phyloP scores from a whole-genome alignment of 2,797 vertebrate species.

The Mus minutoides region DNA sequence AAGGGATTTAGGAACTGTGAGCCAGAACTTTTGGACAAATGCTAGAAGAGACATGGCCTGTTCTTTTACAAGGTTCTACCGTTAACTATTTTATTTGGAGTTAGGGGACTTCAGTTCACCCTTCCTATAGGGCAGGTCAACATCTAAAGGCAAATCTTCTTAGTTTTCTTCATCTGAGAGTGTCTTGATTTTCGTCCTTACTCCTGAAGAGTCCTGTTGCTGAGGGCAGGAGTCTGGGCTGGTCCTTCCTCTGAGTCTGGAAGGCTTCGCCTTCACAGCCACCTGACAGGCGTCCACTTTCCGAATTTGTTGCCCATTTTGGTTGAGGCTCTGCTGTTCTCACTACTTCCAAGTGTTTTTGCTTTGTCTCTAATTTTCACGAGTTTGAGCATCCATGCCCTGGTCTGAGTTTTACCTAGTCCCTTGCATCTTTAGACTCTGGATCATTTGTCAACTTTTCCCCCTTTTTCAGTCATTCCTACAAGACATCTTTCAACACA shows the following conservation, averaged over 20 bases:
- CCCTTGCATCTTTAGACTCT: not conserved
- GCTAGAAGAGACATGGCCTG: not conserved
- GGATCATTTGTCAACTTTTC: not conserved
- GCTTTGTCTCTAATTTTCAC: not conserved
- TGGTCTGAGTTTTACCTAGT: not conserved
- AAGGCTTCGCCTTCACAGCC: not conserved
- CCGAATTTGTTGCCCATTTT: not conserved
- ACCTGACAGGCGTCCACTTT: not conserved
- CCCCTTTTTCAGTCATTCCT: conserved; percentile 10
- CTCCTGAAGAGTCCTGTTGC: not conserved
- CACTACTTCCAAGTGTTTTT: not conserved
- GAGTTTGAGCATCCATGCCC: not conserved
- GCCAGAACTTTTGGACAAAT: not conserved
- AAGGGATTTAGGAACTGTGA: not conserved
- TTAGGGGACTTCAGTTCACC: not conserved
- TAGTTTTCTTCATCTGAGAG: not conserved
- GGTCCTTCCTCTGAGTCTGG: not conserved
- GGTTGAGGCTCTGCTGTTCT: not conserved
- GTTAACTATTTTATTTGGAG: not conserved
- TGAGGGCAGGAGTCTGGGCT: not conserved
- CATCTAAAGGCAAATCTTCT: not conserved
- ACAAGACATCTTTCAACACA: not conserved
- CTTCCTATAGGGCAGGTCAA: not conserved
- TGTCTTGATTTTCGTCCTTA: not conserved
- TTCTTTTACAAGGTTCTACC: not conserved